Base-by-base conservation (phyloP, 2,113 vertebrate genomes). In the Mirza zaza region DNA sequence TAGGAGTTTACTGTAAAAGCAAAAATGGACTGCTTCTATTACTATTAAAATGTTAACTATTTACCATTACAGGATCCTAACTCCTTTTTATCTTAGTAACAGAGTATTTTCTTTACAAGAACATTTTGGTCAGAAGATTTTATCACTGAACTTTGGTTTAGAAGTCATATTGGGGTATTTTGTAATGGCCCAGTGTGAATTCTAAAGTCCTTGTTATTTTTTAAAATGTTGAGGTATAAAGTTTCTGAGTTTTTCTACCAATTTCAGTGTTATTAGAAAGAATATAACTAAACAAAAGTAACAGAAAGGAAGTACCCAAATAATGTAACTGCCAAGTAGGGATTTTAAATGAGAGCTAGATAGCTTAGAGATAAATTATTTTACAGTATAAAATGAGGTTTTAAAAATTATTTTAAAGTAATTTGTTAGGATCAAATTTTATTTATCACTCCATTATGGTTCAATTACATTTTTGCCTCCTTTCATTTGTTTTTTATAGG, bases 401-500 rank as follows among this genome's bases (percentile, higher is more conserved):
- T 95, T 13, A 21, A 70, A 68, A 88, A 57, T 57, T 80, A 73
- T 68, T 88, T 68, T n/a, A 68, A 80, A 91, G 21, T 50, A 71
- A 18, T 65, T 94, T 95, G 10, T 85, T 85, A 67, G 45, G 63
- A 39, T 92, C 50, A 79, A 27, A 67, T 34, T 63, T 93, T 27
- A 67, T 85, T 92, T 36, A n/a, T 83, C 34, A 70, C 87, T 76
- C 18, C n/a, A 70, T 59, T 87, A 10, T 90, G 21, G 36, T 87
- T 84, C 76, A 1, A 73, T 83, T 89, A 34, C 55, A 71, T 70
- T 88, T 83, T 52, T 76, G 87, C 18, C 59, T 88, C 6, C 7
- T 93, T 95, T 89, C 42, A 13, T 86, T 80, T 92, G 42, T 96
- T 95, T 83, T 92, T 83, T 92, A 11, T 97, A 99, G 99, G 99